A percentile compares a stretch with the other conserved stretches of the same genome.
Conservation (phyloP, 2,888 invertebrate species). For the Chrysina gloriosa region DNA sequence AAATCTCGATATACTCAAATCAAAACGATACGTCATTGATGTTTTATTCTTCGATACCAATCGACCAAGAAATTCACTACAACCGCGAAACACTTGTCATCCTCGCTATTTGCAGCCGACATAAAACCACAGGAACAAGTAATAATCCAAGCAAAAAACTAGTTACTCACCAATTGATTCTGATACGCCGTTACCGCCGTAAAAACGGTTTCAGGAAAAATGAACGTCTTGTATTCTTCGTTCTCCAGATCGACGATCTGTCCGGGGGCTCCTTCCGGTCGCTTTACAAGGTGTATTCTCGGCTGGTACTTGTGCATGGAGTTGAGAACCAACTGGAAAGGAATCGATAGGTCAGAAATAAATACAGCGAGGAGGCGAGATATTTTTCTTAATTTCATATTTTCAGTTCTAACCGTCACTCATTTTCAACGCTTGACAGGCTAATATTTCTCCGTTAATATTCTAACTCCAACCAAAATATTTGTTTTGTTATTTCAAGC, state of each 20-base stretch:
- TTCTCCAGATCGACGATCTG: constrained; percentile 75
- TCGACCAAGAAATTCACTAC: not conserved
- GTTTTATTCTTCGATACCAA: no score
- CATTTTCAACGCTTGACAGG: not conserved
- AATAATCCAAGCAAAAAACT: constrained; percentile 58
- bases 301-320: constrained; percentile 91
- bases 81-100: not conserved
- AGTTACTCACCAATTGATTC: constrained; percentile 81
- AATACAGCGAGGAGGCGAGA: not conserved
- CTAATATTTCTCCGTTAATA: constrained; percentile 3
- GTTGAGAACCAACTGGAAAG: constrained; percentile 80
- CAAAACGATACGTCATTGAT: no score
- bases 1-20: no score
- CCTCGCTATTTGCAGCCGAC: not conserved
- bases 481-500: no score
- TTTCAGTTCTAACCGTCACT: not conserved
- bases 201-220: constrained; percentile 85
- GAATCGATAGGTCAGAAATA: no score
- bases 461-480: constrained; percentile 7
- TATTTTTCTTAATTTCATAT: not conserved
- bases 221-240: constrained; percentile 81
- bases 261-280: constrained; percentile 71
- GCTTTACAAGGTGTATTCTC: constrained; percentile 79
- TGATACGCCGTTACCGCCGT: constrained; percentile 90
- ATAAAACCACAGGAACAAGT: not conserved